Base-by-base conservation (phyloP, 1,140 invertebrate genomes). In the Geopemphigus sp. region DNA sequence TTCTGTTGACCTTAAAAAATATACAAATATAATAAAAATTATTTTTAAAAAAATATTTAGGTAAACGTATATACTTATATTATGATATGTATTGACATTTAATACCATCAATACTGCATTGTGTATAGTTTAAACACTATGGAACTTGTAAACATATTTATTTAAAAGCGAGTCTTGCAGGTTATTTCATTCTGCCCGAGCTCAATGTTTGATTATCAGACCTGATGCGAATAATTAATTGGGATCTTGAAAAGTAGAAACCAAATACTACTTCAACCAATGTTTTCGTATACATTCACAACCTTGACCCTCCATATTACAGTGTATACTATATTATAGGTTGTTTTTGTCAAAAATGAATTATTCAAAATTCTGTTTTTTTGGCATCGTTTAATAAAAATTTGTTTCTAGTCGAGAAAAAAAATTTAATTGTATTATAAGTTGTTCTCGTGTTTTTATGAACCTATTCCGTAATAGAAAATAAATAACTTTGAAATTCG, bases 171-270 rank as follows among this genome's bases (percentile, higher is more conserved):
- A 66, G 14, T 68, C 4, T 47, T 15, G 32, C 47, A 47, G 47
- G 24, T 17, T 66, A 66, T 66, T 66, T 66, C 11, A 22, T 12
- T 5, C 15, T 29, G 5, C 29, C n/a, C 12, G 19, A 19, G 29
- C 32, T 66, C 63, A 6, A 66, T 47, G 47, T 1, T 56, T 56
- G 47, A 66, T 47, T n/a, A 66, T 66, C 1, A 47, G 5, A 45
- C 64, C 32, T 66, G 64, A 66, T 66, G n/a, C 5, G 64, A 66
- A 66, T 66, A 47, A 66, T 12, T 66, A 45, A 66, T 56, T n/a
- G 19, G 1, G 0, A 66, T 47, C 32, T 66, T 11, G 29, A 64
- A 50, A 50, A 50, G 14, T 50, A 50, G 47, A 50, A 64, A 64
- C 29, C 10, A 12, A 61, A 29, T 26, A 15, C 22, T 32, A 32